Conservation (phyloP, 2,797 vertebrate species). For the Stomatorhinus walkeri region DNA sequence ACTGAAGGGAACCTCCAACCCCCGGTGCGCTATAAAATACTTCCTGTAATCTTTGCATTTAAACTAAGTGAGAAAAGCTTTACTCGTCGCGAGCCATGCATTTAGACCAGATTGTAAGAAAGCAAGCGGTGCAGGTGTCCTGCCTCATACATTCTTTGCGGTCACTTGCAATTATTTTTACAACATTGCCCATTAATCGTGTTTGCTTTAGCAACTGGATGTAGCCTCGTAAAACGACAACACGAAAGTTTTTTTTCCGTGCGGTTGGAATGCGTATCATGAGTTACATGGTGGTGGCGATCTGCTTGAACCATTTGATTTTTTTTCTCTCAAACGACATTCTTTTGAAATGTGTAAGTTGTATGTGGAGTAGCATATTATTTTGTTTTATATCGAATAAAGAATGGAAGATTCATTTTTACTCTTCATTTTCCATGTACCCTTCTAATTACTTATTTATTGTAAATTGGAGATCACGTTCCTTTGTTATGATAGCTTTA, state of each 20-base stretch:
- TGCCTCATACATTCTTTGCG: constrained; percentile 5
- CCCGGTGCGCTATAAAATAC: constrained; percentile 19
- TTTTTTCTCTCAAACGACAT: background rate
- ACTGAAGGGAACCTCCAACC: constrained; percentile 14
- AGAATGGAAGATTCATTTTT: background rate
- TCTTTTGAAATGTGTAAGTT: background rate
- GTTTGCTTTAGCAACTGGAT: constrained; percentile 23
- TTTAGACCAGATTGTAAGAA: background rate
- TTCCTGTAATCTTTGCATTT: constrained; percentile 24
- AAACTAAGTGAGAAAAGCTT: constrained; percentile 11
- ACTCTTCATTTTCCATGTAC: background rate
- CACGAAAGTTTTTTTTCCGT: background rate
- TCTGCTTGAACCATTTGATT: background rate
- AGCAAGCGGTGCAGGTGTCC: constrained; percentile 19
- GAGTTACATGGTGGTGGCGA: background rate
- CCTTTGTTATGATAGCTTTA: background rate
- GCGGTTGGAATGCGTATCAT: background rate
- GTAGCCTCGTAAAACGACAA: constrained; percentile 7
- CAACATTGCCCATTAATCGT: constrained; percentile 12
- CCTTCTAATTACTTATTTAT: background rate
- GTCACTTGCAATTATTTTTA: constrained; percentile 14
- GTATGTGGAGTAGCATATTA: background rate
- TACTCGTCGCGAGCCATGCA: background rate
- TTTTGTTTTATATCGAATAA: background rate
- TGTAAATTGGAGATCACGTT: background rate